Evolutionary conservation across 2,113 vertebrate species (phyloP).

Genomic region (Sturnira hondurensis): DNA sequence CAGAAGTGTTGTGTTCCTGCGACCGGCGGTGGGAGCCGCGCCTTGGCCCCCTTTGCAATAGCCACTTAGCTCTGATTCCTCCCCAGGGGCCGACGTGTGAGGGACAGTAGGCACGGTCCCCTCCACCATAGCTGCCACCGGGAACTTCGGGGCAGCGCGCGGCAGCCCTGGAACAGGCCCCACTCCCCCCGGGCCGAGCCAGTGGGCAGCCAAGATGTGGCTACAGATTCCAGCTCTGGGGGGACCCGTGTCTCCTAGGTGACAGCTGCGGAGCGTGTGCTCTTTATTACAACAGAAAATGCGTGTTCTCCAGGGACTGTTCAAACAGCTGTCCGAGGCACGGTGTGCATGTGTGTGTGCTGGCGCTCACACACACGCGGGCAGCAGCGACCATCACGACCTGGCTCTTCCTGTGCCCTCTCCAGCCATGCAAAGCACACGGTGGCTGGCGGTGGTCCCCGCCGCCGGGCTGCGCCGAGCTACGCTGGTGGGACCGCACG

Average conservation of each 20-base stretch:
- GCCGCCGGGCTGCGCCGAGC: background rate
- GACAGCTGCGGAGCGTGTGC: constrained; percentile 66
- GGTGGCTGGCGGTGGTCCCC: fast-evolving
- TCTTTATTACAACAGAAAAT: constrained; percentile 72
- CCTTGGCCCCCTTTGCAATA: constrained; percentile 27
- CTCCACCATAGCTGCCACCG: background rate
- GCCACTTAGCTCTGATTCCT: constrained; percentile 67
- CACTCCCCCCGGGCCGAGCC: background rate
- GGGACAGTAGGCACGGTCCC: constrained; percentile 59
- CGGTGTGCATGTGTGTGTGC: background rate
- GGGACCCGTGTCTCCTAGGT: constrained; percentile 69
- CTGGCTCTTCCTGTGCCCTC: constrained; percentile 19
- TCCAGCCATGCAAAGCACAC: constrained; percentile 56
- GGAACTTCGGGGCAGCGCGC: background rate
- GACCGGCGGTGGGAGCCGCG: constrained; percentile 5
- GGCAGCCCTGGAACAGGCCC: background rate
- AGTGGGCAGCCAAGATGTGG: background rate
- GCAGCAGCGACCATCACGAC: background rate
- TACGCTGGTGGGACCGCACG: background rate
- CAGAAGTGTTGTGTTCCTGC: background rate
- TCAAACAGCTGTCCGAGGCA: constrained; percentile 43
- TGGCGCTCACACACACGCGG: fast-evolving
- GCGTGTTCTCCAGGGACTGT: constrained; percentile 32
- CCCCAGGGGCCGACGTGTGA: constrained; percentile 47
- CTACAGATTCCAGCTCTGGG: constrained; percentile 37